A percentile compares a stretch with the other conserved stretches of the same genome.
Evolutionary conservation across 2,797 vertebrate species (phyloP).

Genomic region (Psittacula echo): DNA sequence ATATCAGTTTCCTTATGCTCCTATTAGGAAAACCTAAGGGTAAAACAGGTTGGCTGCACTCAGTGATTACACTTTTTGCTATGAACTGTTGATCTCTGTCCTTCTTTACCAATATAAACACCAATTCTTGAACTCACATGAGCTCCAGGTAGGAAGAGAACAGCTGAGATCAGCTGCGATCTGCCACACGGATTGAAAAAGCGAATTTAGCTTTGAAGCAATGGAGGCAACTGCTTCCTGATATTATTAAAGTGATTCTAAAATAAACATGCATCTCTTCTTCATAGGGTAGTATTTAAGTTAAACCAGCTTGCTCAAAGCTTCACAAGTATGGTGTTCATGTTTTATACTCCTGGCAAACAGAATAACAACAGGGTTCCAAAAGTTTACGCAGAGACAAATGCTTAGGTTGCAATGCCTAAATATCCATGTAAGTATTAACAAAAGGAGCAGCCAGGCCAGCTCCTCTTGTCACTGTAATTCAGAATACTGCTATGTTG

Average conservation of each 20-base stretch:
- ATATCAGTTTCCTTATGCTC: neutral
- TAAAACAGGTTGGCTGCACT: neutral
- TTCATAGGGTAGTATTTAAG: neutral
- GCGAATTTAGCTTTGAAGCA: neutral
- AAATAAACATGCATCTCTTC: neutral
- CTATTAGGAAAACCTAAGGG: neutral
- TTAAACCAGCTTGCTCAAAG: neutral
- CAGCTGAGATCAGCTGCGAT: neutral
- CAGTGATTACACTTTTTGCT: neutral
- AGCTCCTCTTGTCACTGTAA: neutral
- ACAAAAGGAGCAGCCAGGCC: neutral
- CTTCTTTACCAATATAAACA: neutral
- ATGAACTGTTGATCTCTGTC: neutral
- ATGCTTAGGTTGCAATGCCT: neutral
- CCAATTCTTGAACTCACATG: neutral
- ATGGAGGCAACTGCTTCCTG: neutral
- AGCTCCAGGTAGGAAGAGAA: neutral
- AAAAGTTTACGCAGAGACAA: neutral
- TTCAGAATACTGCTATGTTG: neutral
- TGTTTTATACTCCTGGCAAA: neutral
- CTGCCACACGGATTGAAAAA: neutral
- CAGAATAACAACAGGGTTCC: neutral
- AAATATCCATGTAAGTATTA: neutral
- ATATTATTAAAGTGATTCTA: neutral
- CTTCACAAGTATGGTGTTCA: neutral